Evolutionary conservation across 2,113 vertebrate genomes (phyloP).

Genomic region (Ptilorrhoa leucosticta): DNA sequence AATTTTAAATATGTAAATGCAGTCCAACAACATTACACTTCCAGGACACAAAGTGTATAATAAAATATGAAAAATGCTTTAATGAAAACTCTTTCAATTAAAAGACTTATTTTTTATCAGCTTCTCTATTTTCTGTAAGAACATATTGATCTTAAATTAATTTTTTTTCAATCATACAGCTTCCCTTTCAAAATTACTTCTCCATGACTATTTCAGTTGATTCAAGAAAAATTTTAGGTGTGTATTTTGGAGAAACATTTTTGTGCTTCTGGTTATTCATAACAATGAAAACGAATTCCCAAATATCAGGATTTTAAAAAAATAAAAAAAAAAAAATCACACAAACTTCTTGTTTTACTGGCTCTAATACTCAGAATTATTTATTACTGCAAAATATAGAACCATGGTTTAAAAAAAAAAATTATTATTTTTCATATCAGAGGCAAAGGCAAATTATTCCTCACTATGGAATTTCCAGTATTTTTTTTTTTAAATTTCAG

Average conservation of each 20-base stretch:
- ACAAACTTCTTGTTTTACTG: background rate
- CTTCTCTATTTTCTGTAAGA: background rate
- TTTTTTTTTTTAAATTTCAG: background rate
- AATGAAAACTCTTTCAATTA: background rate
- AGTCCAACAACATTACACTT: background rate
- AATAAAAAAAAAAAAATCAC: background rate
- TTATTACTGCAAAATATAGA: background rate
- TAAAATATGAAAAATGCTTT: background rate
- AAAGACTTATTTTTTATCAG: background rate
- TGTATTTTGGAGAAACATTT: background rate
- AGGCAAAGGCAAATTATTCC: slow-evolving; percentile 29
- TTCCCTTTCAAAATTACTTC: background rate
- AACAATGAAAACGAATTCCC: background rate
- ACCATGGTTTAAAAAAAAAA: background rate
- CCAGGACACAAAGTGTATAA: background rate
- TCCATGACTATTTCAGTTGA: background rate
- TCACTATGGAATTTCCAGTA: background rate
- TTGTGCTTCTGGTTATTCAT: background rate
- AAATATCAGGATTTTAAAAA: background rate
- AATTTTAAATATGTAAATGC: background rate
- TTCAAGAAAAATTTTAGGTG: background rate
- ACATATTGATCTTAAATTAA: background rate
- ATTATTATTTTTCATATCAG: background rate
- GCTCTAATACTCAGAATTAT: background rate
- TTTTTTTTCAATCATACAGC: background rate